Conservation (phyloP, 2,113 vertebrate species). For the Numida meleagris region DNA sequence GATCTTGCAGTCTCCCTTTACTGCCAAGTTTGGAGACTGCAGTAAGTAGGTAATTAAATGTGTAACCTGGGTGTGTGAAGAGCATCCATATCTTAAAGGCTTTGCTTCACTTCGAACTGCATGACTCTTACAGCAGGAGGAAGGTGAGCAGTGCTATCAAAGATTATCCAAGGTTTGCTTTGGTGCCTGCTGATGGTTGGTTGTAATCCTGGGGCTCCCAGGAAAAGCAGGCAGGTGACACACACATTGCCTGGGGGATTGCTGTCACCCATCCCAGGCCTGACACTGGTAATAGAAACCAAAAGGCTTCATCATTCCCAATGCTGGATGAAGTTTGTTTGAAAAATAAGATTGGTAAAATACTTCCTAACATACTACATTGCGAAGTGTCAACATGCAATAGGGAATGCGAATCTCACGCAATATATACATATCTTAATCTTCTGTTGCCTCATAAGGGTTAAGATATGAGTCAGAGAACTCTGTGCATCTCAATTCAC, state of each 20-base stretch:
- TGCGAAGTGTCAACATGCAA: neutral
- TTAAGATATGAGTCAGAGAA: accelerated
- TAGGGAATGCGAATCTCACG: no score
- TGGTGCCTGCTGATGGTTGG: accelerated
- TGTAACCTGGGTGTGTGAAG: neutral
- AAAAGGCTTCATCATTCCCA: neutral
- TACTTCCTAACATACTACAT: accelerated
- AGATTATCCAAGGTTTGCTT: neutral
- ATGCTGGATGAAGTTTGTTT: accelerated
- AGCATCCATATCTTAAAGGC: neutral
- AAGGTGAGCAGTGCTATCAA: neutral
- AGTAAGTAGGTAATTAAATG: neutral
- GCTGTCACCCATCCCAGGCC: neutral
- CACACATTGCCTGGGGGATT: accelerated
- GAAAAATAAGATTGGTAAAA: neutral
- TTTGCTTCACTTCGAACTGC: neutral
- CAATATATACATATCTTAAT: accelerated
- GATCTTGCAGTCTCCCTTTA: neutral
- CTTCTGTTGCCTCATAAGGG: neutral
- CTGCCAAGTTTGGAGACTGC: constrained; percentile 29
- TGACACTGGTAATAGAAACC: neutral
- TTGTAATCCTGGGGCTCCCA: accelerated
- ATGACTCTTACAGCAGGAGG: neutral
- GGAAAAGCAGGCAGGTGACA: neutral
- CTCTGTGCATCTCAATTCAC: neutral